A percentile compares a stretch with the other conserved stretches of the same genome.
These are phyloP conservation scores for Plebejus anna DNA, from an alignment of 2,888 invertebrate species.

Conservation along the genomic window DNA sequence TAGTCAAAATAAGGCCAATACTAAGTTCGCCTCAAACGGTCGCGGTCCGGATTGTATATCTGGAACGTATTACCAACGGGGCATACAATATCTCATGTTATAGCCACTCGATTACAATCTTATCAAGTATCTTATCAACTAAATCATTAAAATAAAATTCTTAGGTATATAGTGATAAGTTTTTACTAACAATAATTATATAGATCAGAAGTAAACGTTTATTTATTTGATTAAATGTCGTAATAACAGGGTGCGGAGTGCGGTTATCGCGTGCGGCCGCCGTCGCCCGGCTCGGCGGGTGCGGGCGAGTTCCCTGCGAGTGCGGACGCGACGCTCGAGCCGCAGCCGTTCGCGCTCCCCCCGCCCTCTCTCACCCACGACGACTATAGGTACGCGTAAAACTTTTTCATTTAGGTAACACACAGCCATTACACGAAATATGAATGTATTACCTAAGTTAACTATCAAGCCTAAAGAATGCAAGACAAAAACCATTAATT, in stretches of 20 bases:
- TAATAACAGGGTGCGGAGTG: constrained; percentile 49
- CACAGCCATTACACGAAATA: no score
- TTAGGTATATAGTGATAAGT: no score
- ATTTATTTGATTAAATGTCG: background rate
- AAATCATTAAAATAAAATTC: no score
- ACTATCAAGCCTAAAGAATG: no score
- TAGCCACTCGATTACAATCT: no score
- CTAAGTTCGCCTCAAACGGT: background rate
- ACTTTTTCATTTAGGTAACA: no score
- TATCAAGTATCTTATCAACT: no score
- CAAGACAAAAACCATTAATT: no score
- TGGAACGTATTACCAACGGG: constrained; percentile 2
- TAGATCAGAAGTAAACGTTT: background rate
- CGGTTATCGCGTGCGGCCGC: constrained; percentile 57
- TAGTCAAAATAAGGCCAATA: constrained; percentile 11
- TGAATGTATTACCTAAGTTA: no score
- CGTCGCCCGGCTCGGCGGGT: constrained; percentile 46
- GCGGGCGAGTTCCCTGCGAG: constrained; percentile 36
- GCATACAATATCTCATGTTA: background rate
- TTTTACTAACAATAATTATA: no score
- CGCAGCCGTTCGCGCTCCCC: constrained; percentile 59
- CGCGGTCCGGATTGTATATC: background rate
- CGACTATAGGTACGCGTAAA: constrained; percentile 53
- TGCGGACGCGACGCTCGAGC: constrained; percentile 48
- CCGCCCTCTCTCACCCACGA: constrained; percentile 57